Evolutionary conservation across 2,888 invertebrate species (phyloP).

Genomic region (Petrolisthes cinctipes): DNA sequence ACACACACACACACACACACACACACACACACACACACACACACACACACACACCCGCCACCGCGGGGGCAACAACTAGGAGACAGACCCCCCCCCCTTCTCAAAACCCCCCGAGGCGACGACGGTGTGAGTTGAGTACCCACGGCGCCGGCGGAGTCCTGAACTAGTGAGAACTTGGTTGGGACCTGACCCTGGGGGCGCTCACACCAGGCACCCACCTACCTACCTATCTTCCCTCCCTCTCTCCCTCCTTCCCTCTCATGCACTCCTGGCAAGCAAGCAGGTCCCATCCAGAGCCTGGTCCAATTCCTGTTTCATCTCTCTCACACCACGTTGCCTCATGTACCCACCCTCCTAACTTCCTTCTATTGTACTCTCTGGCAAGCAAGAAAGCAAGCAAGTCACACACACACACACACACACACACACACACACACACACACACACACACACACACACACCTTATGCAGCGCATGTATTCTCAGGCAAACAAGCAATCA

Average conservation of each 20-base stretch:
- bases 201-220: slow-evolving; percentile 4
- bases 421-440: too few relatives aligned
- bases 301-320: too few relatives aligned
- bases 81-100: neutral
- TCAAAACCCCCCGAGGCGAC: slow-evolving; percentile 13
- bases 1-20: too few relatives aligned
- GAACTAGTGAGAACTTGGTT: neutral
- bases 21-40: neutral
- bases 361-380: neutral
- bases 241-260: neutral
- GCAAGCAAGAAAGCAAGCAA: too few relatives aligned
- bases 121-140: neutral
- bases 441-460: too few relatives aligned
- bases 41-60: too few relatives aligned
- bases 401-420: too few relatives aligned
- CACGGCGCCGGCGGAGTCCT: neutral
- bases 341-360: neutral
- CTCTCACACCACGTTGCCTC: too few relatives aligned
- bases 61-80: too few relatives aligned
- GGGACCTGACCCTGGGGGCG: slow-evolving; percentile 13
- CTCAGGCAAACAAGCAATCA: too few relatives aligned
- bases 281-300: too few relatives aligned
- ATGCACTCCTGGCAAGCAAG: neutral
- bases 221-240: neutral
- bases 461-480: too few relatives aligned